Base-by-base conservation (phyloP, 2,797 vertebrate genomes). In the Oophaga sylvatica region DNA sequence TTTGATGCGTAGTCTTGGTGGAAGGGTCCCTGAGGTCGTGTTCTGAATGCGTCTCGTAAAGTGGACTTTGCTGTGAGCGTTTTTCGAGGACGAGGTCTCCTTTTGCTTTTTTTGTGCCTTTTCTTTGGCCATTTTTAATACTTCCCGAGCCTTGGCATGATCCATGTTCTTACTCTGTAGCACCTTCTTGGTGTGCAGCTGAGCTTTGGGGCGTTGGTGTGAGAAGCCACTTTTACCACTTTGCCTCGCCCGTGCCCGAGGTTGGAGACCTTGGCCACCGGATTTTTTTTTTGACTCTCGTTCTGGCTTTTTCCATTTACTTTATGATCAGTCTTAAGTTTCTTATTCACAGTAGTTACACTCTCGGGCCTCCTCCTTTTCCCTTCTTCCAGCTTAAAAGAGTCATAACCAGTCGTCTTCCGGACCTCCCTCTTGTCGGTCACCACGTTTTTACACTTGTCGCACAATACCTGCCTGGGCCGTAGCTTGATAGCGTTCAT, bases 401-500 rank as follows among this genome's bases (percentile, higher is more conserved):
- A 93, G 92, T 96, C 95, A 92, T 95, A 96, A 0, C 95, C 93
- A 86, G 95, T 96, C 89, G 95, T 96, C 89, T 96, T 96, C 78
- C 97, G 95, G 0, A 95, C 94, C 91, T 98, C 97, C 81, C 96
- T 95, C 91, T 95, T 96, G 73, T 96, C 96, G 1, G 95, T 94
- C 15, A 95, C 93, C 90, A 99, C 97, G 90, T 95, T 97, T 94
- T 99, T 99, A 93, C 98, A 99, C 91, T 98, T 98, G 92, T 99
- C 98, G 35, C 98, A 99, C 6, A 99, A 96, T 81, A 99, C 98
- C 92, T 99, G 98, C 71, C 98, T 96, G 26, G 98, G 98, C 87
- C 98, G 96, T 90, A 99, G 96, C 90, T 97, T 98, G 92, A 99
- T 99, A 92, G 98, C 97, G 75, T 97, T 99, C 97, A 99, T 97